Evolutionary conservation across 2,797 vertebrate genomes (phyloP).

Genomic region (Spatula versicolor): DNA sequence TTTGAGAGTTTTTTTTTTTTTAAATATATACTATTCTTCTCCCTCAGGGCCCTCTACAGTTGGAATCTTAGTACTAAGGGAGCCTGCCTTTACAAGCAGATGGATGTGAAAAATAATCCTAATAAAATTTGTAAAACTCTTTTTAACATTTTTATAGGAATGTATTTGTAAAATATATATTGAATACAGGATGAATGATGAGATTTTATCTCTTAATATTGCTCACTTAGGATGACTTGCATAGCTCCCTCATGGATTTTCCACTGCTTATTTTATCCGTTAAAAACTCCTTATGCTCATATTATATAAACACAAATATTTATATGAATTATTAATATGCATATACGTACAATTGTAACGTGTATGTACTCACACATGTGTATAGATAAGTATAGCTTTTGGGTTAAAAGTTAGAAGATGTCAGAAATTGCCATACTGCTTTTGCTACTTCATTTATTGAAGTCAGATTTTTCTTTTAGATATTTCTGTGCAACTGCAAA

Average conservation of each 20-base stretch:
- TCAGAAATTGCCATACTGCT: not conserved
- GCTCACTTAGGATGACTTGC: constrained; percentile 12
- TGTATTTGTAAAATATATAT: constrained; percentile 39
- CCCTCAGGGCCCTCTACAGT: constrained; percentile 42
- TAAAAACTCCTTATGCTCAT: not conserved
- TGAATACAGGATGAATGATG: not conserved
- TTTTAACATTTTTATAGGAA: constrained; percentile 46
- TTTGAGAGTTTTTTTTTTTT: constrained; percentile 20
- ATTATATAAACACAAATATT: constrained; percentile 20
- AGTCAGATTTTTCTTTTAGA: not conserved
- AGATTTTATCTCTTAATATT: constrained; percentile 9
- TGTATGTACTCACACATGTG: not conserved
- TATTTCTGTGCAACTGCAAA: not conserved
- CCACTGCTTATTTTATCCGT: not conserved
- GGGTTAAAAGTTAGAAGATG: not conserved
- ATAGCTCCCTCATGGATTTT: constrained; percentile 10
- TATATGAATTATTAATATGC: not conserved
- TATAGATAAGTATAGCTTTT: not conserved
- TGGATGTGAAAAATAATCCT: constrained; percentile 58
- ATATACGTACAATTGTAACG: not conserved
- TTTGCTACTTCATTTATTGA: not conserved
- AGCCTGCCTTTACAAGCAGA: constrained; percentile 41
- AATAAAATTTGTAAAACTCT: constrained; percentile 60
- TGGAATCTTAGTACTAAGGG: constrained; percentile 19
- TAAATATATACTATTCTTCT: constrained; percentile 7